Evolutionary conservation across 2,113 vertebrate genomes (phyloP), one percentile per base, ranked within the genome.

Genomic region (Colossoma macropomum): DNA sequence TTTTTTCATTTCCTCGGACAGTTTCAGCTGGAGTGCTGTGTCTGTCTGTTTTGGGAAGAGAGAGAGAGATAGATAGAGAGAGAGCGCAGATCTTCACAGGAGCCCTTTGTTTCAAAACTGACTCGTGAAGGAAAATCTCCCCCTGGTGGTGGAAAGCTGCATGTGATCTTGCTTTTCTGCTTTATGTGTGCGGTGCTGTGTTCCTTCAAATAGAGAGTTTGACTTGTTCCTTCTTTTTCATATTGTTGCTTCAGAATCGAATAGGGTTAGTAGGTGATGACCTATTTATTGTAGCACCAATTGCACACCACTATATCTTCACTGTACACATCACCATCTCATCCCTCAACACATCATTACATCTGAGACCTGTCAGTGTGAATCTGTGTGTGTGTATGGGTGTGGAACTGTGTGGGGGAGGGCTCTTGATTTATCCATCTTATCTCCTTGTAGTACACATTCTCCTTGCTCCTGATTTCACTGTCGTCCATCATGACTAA

Each of bases 181-280:
- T 8, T 23, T 15, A 21, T 56, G 4, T 23, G 16, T 52, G 50
- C 50, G 23, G 23, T 8, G 6, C 21, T 23, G 41, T 52, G 50
- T 52, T 52, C 15, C 3, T 52, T 52, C 15, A 19, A 45, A 45
- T 11, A 4, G 4, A 17, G 50, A 23, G 7, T 56, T 56, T 52
- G 6, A 23, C 23, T 19, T 56, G 54, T 56, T 56, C 15, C 13
- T 50, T 56, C 23, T 56, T 54, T 56, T 56, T 21, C 54, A 56
- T 56, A 45, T 79, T 68, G 83, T 66, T 75, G 63, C 19, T 17
- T 75, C 19, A 63, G 77, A 72, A 91, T 90, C 89, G 88, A 91
- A 90, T 38, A 23, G 62, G 9, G 68, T 87, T 75, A 88, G 76
- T 54, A 8, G 28, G 71, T 73, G 79, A 60, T 87, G 86, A 73